Percentiles rank a stretch among this genome's conserved stretches.
phyloP scores from a whole-genome alignment of 23 tunicate species.

The Botrylloides violaceus region DNA sequence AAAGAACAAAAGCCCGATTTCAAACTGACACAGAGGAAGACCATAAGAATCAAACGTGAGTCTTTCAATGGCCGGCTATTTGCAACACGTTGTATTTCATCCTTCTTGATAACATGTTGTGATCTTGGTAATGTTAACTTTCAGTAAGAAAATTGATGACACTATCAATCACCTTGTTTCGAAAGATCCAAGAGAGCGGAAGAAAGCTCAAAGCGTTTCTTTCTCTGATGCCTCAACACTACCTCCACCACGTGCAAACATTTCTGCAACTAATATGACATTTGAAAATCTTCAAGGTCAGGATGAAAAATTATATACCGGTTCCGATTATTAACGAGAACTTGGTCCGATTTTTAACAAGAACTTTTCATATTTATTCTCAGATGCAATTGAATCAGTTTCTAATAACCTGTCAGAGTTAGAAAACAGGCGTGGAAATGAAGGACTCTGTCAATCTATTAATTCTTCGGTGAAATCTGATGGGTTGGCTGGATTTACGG shows the following conservation, averaged over 20 bases:
- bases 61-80: too few species aligned
- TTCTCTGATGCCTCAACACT: background rate
- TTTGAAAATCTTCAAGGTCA: constrained; percentile 71
- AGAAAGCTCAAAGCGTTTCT: background rate
- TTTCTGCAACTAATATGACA: constrained; percentile 34
- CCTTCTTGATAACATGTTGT: too few species aligned
- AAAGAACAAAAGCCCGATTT: constrained; percentile 61
- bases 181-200: background rate
- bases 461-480: constrained; percentile 12
- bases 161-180: constrained; percentile 22
- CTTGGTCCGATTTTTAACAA: background rate
- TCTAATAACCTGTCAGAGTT: constrained; percentile 32
- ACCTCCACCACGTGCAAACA: constrained; percentile 24
- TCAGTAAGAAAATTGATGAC: constrained; percentile 56
- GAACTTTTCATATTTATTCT: background rate
- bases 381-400: constrained; percentile 69
- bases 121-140: too few species aligned
- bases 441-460: background rate
- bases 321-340: background rate
- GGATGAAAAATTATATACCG: background rate
- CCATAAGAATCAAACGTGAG: background rate
- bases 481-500: constrained; percentile 84
- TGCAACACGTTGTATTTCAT: too few species aligned
- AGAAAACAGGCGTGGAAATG: constrained; percentile 50
- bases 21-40: constrained; percentile 12